Conservation (phyloP, 2,888 invertebrate species). For the Aphodius sticticus region DNA sequence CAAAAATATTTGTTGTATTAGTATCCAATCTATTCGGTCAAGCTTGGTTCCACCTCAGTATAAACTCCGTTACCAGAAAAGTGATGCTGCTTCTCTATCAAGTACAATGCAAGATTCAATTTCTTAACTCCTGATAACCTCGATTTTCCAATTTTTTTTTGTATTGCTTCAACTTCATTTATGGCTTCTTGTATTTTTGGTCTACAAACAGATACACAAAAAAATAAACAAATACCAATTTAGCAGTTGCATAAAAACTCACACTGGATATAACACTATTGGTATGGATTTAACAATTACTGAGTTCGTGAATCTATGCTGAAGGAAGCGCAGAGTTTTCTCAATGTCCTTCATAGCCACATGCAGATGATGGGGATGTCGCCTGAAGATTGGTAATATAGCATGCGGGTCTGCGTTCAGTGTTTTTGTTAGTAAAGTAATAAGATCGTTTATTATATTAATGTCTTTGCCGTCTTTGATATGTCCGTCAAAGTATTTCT, state of each 20-base stretch:
- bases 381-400: constrained; percentile 59
- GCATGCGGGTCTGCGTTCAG: constrained; percentile 51
- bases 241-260: constrained; percentile 50
- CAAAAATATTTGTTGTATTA: neutral
- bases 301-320: constrained; percentile 61
- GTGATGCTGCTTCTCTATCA: constrained; percentile 75
- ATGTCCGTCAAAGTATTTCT: constrained; percentile 58
- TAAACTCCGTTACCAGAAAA: constrained; percentile 77
- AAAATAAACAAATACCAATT: constrained; percentile 19
- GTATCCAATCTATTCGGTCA: neutral
- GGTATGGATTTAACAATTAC: constrained; percentile 70
- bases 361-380: constrained; percentile 72
- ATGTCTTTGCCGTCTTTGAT: constrained; percentile 65
- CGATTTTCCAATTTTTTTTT: neutral
- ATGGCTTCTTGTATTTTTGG: constrained; percentile 51
- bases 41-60: neutral
- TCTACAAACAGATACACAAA: constrained; percentile 46
- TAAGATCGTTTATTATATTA: constrained; percentile 60
- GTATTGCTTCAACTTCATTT: constrained; percentile 42
- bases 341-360: constrained; percentile 68
- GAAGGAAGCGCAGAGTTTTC: constrained; percentile 66
- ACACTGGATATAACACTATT: constrained; percentile 75
- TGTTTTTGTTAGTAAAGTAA: constrained; percentile 57
- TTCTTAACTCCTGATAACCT: constrained; percentile 58
- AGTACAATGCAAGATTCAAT: constrained; percentile 73